These are phyloP conservation scores for Acestrorhynchus altus DNA, from an alignment of 2,797 vertebrate genomes.

Conservation along the genomic window DNA sequence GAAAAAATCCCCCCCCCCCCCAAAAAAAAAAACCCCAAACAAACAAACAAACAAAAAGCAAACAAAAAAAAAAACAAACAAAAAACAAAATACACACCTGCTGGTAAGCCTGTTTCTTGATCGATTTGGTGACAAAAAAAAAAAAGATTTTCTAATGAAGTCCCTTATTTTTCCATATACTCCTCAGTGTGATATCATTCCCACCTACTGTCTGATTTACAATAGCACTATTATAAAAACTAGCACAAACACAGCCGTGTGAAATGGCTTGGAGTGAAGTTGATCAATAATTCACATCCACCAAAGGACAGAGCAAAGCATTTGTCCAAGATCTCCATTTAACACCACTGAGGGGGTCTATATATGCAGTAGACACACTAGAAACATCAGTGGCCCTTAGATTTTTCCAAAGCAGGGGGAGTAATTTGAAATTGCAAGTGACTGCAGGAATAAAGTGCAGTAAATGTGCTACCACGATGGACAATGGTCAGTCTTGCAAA, in stretches of 20 bases:
- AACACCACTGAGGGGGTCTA: constrained; percentile 30
- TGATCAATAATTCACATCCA: constrained; percentile 33
- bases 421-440: background rate
- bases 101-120: constrained; percentile 54
- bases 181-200: constrained; percentile 14
- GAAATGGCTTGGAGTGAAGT: constrained; percentile 13
- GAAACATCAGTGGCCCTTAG: constrained; percentile 1
- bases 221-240: constrained; percentile 35
- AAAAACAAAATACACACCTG: constrained; percentile 62
- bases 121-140: constrained; percentile 1
- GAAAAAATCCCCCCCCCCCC: too few relatives aligned
- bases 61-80: constrained; percentile 41
- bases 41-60: constrained; percentile 52
- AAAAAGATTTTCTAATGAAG: constrained; percentile 9
- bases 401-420: background rate
- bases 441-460: background rate
- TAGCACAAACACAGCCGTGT: background rate
- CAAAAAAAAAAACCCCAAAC: constrained; percentile 40
- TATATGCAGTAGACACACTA: constrained; percentile 6
- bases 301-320: constrained; percentile 31
- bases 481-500: background rate
- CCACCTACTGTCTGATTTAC: constrained; percentile 14
- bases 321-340: constrained; percentile 42
- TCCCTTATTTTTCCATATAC: constrained; percentile 9
- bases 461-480: background rate